Base-by-base conservation (phyloP, 1,140 invertebrate species). In the Fopius arisanus region DNA sequence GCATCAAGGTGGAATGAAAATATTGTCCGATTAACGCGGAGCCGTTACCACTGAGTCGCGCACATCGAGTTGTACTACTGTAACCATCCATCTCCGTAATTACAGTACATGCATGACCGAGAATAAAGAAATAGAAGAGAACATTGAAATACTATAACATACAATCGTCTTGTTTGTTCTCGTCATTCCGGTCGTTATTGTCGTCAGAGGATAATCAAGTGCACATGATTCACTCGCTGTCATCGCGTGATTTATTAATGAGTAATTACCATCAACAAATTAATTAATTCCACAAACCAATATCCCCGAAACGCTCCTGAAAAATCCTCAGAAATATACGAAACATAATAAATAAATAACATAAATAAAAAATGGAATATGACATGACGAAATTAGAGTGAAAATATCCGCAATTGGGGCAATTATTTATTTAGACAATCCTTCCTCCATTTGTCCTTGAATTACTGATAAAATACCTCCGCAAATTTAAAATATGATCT, bases 71-170 rank as follows among this genome's bases (percentile, higher is more conserved):
- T 65, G 21, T 70, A 59, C 68, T 62, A 70, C 68, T 70, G 51
- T 23, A 31, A 70, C 68, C 31, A 70, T 70, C 68, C 51, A 59
- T 70, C 68, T 29, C 29, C 37, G 68, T 70, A 70, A 70, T 70
- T 70, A 62, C 68, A 59, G 21, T 62, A 31, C 19, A 23, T 54
- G 51, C 31, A 62, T 70, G 26, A 54, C 26, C 4, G 48, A 16
- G 23, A 67, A 67, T 67, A 67, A n/a, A 67, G 31, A 41, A 19
- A 54, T 48, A 69, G 23, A 59, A 6, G 10, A 12, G 19, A 6
- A 59, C 23, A 26, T 5, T 3, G 43, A 51, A 28, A 59, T 59
- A 59, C 33, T 37, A 37, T 37, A 5, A 23, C 26, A 10, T 6
- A 59, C 54, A 59, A 26, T 59, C 54, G 23, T 23, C 23, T 59